A percentile compares a stretch with the other conserved stretches of the same genome.
These are phyloP conservation scores for Phengaris arion DNA, from an alignment of 2,888 invertebrate species.

Conservation along the genomic window DNA sequence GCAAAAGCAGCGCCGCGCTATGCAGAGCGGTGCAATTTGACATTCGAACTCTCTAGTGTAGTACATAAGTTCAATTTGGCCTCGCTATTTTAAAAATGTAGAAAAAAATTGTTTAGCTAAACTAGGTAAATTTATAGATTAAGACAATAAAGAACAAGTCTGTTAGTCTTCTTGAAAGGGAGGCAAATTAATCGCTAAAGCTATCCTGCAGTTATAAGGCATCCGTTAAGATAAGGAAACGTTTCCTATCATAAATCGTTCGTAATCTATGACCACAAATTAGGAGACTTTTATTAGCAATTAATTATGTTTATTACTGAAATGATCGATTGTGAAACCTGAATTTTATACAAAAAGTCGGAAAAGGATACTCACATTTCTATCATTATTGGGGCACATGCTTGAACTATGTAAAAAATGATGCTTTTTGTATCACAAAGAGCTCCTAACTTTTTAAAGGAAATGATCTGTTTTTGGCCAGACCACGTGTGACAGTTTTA, in stretches of 20 bases:
- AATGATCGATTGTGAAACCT: constrained; percentile 16
- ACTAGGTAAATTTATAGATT: too few species aligned
- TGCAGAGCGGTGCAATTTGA: too few species aligned
- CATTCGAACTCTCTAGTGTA: too few species aligned
- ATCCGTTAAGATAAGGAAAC: neutral
- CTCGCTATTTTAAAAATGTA: too few species aligned
- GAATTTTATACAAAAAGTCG: constrained; percentile 38
- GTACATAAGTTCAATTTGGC: too few species aligned
- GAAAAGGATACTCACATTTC: constrained; percentile 72
- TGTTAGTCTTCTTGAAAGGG: too few species aligned
- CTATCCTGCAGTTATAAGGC: neutral
- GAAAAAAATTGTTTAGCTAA: neutral
- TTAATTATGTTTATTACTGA: constrained; percentile 18
- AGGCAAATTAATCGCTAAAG: neutral
- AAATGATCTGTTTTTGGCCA: constrained; percentile 75
- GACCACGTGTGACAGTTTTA: constrained; percentile 70
- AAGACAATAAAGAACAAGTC: too few species aligned
- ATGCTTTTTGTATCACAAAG: constrained; percentile 64
- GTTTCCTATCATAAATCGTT: neutral
- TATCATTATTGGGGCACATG: constrained; percentile 72
- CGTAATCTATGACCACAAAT: constrained; percentile 29
- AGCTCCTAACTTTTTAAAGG: constrained; percentile 77
- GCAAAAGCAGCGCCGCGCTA: too few species aligned
- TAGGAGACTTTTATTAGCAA: constrained; percentile 19
- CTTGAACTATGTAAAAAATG: constrained; percentile 68